These are phyloP conservation scores for Hirtodrosophila histrioides DNA, from an alignment of 2,888 invertebrate genomes.

Conservation along the genomic window DNA sequence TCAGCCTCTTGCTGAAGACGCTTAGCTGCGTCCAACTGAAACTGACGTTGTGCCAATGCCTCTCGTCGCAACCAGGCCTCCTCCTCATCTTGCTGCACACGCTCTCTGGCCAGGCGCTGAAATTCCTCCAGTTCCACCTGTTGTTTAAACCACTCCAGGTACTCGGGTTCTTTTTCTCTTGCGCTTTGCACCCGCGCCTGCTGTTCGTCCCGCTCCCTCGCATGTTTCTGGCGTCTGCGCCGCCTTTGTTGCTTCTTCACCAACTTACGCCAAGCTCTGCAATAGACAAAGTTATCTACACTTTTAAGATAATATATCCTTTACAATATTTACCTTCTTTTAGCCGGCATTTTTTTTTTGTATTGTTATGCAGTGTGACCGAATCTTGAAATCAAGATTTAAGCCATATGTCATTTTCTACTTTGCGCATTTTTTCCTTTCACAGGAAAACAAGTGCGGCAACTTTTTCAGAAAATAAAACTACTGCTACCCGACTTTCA, in stretches of 20 bases:
- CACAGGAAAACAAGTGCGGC: no score
- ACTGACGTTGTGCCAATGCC: conserved; percentile 87
- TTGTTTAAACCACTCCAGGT: conserved; percentile 77
- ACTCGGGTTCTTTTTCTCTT: conserved; percentile 32
- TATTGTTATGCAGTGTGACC: not conserved
- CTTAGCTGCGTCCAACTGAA: conserved; percentile 86
- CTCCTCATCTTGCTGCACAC: conserved; percentile 86
- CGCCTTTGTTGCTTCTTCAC: conserved; percentile 90
- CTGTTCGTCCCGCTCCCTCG: conserved; percentile 86
- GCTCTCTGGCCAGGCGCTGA: conserved; percentile 86
- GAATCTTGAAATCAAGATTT: no score
- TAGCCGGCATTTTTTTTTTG: conserved; percentile 42
- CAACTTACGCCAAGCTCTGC: conserved; percentile 89
- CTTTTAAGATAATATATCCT: not conserved
- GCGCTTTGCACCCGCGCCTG: conserved; percentile 74
- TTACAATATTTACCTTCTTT: conserved; percentile 25
- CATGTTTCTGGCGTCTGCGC: conserved; percentile 87
- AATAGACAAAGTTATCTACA: not conserved
- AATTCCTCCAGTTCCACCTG: conserved; percentile 86
- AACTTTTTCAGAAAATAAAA: no score
- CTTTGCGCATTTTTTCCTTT: no score
- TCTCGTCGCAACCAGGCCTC: conserved; percentile 89
- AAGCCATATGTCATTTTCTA: no score
- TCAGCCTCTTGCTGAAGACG: conserved; percentile 86
- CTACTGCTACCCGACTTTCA: no score